Evolutionary conservation across 2,113 vertebrate genomes (phyloP), one percentile per base, ranked within the genome.

Genomic region (Nothocercus julius): DNA sequence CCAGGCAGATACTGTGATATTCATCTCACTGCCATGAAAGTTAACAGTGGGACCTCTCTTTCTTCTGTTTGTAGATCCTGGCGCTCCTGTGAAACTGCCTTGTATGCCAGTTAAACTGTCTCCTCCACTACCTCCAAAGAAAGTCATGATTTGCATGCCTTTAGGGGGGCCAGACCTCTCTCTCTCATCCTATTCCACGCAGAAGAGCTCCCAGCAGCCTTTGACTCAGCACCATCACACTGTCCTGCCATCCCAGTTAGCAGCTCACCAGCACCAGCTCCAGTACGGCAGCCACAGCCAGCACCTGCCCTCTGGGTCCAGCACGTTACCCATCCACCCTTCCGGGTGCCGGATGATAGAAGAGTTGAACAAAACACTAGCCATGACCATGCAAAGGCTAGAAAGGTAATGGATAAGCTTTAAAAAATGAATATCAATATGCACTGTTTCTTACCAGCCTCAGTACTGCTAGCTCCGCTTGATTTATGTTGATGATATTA

Each of bases 81-180:
- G 99, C 77, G 98, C 98, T 98, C 98, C 98, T 93, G 97, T 99
- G 98, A 99, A 99, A 98, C 98, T 99, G 97, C 98, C 99, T 98
- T 99, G 98, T 97, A 98, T 99, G 98, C 98, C 98, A 91, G 98
- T 98, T 90, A 99, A 99, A 97, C 98, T 99, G 97, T 99, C 99
- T 74, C 99, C 99, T 96, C 99, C 99, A 82, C 98, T 99, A 97
- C 99, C 99, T 97, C 99, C 99, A 97, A 99, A 99, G 98, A 99
- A 99, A 98, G 99, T 99, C 97, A 99, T 99, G 99, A 99, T 99
- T 92, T 99, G 99, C 89, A 98, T 99, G 98, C 99, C 99, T 87
- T 97, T 98, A 47, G 99, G 98, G 90, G 98, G 98, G 40, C 97
- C 98, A 94, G 99, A 99, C 94, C 98, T 98, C 85, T 96, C 98